These are phyloP conservation scores for Setophaga petechia DNA, from an alignment of 2,113 vertebrate species.

Conservation along the genomic window DNA sequence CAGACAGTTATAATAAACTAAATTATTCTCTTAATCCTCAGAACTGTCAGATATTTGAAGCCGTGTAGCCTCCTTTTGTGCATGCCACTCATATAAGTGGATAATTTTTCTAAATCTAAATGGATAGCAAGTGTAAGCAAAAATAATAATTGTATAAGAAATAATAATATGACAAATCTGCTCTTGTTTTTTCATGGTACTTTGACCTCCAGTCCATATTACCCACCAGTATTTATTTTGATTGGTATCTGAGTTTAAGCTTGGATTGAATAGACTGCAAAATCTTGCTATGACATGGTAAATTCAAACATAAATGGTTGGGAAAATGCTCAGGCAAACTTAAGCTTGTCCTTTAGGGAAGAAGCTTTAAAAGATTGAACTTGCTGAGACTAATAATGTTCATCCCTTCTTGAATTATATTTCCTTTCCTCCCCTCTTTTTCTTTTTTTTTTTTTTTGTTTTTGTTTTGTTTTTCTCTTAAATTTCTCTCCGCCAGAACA, in stretches of 20 bases:
- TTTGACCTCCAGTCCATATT: neutral
- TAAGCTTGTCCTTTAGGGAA: conserved; percentile 21
- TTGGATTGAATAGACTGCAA: neutral
- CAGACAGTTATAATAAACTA: neutral
- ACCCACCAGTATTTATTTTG: neutral
- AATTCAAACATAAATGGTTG: conserved; percentile 25
- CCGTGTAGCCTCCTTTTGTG: neutral
- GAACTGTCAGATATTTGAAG: neutral
- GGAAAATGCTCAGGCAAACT: conserved; percentile 4
- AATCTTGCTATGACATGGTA: conserved; percentile 9
- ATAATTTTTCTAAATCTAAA: neutral
- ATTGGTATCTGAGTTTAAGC: neutral
- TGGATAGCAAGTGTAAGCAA: neutral
- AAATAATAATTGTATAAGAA: neutral
- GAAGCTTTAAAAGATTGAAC: conserved; percentile 5
- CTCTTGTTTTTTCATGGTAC: neutral
- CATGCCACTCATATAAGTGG: neutral
- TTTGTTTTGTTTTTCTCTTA: neutral
- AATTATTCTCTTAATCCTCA: neutral
- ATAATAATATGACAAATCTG: neutral
- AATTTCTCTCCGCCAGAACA: neutral
- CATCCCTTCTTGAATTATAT: neutral
- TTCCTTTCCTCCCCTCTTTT: neutral
- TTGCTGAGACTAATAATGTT: conserved; percentile 1
- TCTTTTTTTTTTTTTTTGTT: neutral